These are phyloP conservation scores for Amphilophus citrinellus DNA, from an alignment of 2,113 vertebrate genomes.

Conservation along the genomic window DNA sequence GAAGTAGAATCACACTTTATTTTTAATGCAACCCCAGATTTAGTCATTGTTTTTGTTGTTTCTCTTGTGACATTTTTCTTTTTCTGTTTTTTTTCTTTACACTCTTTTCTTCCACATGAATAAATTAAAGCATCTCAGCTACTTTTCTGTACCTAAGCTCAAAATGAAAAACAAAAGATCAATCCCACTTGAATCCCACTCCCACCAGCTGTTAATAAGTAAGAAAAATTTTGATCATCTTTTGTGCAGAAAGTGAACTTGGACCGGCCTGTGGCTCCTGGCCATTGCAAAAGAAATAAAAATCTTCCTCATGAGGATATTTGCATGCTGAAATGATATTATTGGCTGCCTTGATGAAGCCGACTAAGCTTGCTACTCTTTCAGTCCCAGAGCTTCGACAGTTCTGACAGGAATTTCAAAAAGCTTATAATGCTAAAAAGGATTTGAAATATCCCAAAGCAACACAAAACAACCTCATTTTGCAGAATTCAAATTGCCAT, in stretches of 20 bases:
- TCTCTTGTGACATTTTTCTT: neutral
- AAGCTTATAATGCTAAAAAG: conserved; percentile 55
- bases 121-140: neutral
- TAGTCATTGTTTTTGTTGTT: neutral
- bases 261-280: conserved; percentile 23
- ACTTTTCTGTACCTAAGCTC: neutral
- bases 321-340: conserved; percentile 62
- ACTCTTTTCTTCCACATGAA: neutral
- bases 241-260: conserved; percentile 39
- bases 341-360: conserved; percentile 38
- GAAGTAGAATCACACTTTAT: neutral
- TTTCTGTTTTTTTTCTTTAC: neutral
- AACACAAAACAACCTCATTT: conserved; percentile 69
- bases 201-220: neutral
- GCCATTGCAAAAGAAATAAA: conserved; percentile 42
- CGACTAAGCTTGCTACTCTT: conserved; percentile 42
- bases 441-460: conserved; percentile 73
- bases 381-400: conserved; percentile 42
- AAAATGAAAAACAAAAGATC: neutral
- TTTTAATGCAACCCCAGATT: neutral
- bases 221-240: neutral
- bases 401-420: conserved; percentile 65
- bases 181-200: neutral
- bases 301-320: conserved; percentile 32
- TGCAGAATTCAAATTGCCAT: conserved; percentile 48